Evolutionary conservation across 2,888 invertebrate species (phyloP).

Genomic region (Luperina testacea): DNA sequence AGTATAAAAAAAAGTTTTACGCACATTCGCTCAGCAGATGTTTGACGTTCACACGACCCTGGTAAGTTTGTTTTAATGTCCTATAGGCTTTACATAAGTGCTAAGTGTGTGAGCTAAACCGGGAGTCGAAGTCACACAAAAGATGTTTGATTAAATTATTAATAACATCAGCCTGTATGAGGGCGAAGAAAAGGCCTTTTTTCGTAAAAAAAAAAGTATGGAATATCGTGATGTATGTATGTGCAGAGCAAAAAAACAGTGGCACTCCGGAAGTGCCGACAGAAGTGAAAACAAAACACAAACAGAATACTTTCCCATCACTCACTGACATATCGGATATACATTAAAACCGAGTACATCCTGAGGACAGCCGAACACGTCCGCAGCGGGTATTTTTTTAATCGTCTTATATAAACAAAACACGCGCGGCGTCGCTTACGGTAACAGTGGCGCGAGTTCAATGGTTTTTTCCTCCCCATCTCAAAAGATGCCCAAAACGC

Average conservation of each 20-base stretch:
- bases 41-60: constrained; percentile 43
- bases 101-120: constrained; percentile 41
- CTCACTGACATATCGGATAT: no score
- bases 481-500: no score
- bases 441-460: no score
- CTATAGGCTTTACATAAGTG: constrained; percentile 35
- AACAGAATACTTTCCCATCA: no score
- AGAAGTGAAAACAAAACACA: no score
- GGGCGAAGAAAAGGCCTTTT: neutral
- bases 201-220: neutral
- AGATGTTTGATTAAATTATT: constrained; percentile 13
- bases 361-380: no score
- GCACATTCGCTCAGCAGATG: constrained; percentile 45
- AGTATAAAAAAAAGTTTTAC: neutral
- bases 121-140: neutral
- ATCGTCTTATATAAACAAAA: no score
- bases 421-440: no score
- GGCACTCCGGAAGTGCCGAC: no score
- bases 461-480: no score
- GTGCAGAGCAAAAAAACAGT: neutral
- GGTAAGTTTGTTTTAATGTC: constrained; percentile 34
- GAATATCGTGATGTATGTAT: neutral
- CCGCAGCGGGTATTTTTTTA: no score
- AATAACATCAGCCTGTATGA: neutral
- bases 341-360: no score